Evolutionary conservation across 1,140 invertebrate species (phyloP).

Genomic region (Aphis gossypii): DNA sequence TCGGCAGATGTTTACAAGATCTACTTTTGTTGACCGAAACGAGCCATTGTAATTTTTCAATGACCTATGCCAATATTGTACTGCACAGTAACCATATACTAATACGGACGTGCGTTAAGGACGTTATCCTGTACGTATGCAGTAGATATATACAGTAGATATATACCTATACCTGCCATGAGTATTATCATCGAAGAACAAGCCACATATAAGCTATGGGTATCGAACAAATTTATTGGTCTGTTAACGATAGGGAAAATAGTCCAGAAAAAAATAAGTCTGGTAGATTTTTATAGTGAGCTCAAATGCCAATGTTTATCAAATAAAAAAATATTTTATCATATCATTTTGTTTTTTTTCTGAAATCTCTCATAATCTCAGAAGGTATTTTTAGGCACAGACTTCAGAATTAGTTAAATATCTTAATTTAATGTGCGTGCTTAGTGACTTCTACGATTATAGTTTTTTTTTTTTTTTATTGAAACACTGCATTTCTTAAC

Average conservation of each 20-base stretch:
- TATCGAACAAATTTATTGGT: background rate
- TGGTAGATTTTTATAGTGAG: background rate
- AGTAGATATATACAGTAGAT: background rate
- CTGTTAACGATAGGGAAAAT: background rate
- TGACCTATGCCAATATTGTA: background rate
- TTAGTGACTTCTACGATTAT: background rate
- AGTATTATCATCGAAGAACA: background rate
- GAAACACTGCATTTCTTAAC: background rate
- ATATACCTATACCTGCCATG: background rate
- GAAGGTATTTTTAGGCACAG: background rate
- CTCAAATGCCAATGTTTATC: background rate
- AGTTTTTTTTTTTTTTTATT: background rate
- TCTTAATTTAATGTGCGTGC: background rate
- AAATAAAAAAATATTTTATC: background rate
- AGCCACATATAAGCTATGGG: background rate
- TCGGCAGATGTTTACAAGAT: conserved; percentile 40
- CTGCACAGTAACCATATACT: background rate
- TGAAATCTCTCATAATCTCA: background rate
- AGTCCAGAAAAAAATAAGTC: background rate
- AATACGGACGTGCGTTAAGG: background rate
- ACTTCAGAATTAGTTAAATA: background rate
- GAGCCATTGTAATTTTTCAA: conserved; percentile 31
- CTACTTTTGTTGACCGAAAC: conserved; percentile 9
- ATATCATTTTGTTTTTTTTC: background rate
- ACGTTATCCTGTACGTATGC: background rate